Evolutionary conservation across 2,797 vertebrate species (phyloP), one percentile per base, ranked within the genome.

Genomic region (Nannoperca obscura): DNA sequence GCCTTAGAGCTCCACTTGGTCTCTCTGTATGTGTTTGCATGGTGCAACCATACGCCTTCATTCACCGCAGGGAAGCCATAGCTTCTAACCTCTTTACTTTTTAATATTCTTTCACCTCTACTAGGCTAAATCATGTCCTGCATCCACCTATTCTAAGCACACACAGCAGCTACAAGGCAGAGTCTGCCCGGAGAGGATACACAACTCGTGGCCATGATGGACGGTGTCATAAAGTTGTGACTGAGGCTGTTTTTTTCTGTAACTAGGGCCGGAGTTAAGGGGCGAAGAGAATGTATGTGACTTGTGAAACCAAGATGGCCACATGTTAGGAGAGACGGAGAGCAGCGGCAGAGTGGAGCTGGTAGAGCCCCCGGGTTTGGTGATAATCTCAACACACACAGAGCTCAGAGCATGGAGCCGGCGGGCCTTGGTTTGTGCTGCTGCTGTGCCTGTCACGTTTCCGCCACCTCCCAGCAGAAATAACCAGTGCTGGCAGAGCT

Each of bases 401-500:
- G 55, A 76, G 84, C 89, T 81, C 76, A 70, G 76, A 88, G 89
- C 76, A 5, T 6, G 24, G 63, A 63, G 84, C 86, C 69, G 86
- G 72, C 66, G 36, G 81, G 82, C 83, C 61, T 80, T 8, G 30
- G 85, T 77, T 83, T 68, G 71, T 63, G 84, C 81, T 59, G 69
- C 90, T 61, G 84, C 89, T 85, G 86, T 44, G 88, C 84, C 89
- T 93, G 92, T 92, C 91, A 90, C 90, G 65, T 87, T 84, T 71
- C 79, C 54, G 66, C 84, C 86, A 76, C 89, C 86, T 93, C 90
- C 90, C 89, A 86, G 90, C 86, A 94, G 93, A 94, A 95, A 94
- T 95, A 94, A 95, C 88, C 86, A 91, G 85, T 59, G 70, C 75
- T 94, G 92, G 93, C 91, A 93, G 90, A 93, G 85, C 92, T 89